These are phyloP conservation scores for Rhineura floridana DNA, from an alignment of 2,113 vertebrate genomes.

Conservation along the genomic window DNA sequence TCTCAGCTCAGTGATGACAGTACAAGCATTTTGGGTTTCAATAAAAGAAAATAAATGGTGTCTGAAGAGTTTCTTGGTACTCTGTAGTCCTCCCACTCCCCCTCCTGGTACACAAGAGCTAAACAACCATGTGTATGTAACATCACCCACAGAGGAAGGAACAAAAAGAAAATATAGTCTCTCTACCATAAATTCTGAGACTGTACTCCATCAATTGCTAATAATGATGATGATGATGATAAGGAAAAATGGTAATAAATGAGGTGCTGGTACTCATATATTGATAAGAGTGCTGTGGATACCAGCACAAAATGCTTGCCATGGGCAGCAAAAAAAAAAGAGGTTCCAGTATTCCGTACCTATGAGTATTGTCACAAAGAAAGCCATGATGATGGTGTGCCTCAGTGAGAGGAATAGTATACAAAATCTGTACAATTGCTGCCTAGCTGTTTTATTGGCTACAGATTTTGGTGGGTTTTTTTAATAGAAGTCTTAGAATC, in stretches of 20 bases:
- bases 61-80: accelerated
- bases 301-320: no score
- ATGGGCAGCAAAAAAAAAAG: no score
- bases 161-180: conserved; percentile 29
- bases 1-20: neutral
- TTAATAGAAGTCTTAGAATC: neutral
- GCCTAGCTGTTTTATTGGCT: neutral
- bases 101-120: neutral
- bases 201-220: neutral
- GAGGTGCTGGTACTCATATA: no score
- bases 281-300: no score
- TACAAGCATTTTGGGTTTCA: neutral
- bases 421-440: neutral
- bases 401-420: conserved; percentile 26
- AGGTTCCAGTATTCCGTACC: no score
- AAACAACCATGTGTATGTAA: conserved; percentile 1
- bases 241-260: no score
- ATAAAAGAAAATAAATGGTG: neutral
- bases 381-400: no score
- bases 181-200: conserved; percentile 19
- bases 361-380: no score
- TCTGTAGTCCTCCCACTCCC: accelerated
- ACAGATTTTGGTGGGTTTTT: neutral
- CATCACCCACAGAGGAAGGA: neutral
- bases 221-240: no score